Base-by-base conservation (phyloP, 2,797 vertebrate genomes). In the Pelochelys cantorii region DNA sequence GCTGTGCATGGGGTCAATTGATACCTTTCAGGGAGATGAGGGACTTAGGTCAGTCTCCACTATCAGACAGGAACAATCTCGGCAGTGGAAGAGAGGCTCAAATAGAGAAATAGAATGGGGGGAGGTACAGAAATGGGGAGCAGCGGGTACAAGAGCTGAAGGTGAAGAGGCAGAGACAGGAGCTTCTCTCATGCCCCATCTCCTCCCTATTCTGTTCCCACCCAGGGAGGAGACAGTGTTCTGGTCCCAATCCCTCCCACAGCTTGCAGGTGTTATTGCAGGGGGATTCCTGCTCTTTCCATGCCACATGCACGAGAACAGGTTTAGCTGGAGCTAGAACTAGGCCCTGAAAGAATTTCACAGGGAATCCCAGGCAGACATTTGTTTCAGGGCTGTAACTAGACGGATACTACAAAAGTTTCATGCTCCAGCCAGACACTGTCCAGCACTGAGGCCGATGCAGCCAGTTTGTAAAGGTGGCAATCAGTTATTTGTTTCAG, bases 401-500 rank as follows among this genome's bases (percentile, higher is more conserved):
- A 65, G 55, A 83, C 57, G 31, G 29, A 34, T 42, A 77, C n/a
- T n/a, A 1, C 5, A 85, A 92, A 10, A n/a, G 15, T 29, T n/a
- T 31, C 34, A 78, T 65, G 7, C 48, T 92, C 83, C 68, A 12
- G 57, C 9, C 52, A 62, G 4, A 12, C 27, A 3, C 6, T 65
- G 57, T 25, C 7, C 2, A 2, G 57, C 57, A 31, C 57, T 89
- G 20, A 18, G 89, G 81, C 92, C 84, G 78, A 57, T 37, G 52
- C 81, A 81, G 83, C 48, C 65, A 57, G 87, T 92, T 84, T 84
- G 48, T 92, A 78, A 27, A 79, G 81, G 31, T 22, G 79, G 84
- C 94, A 89, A 92, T 86, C 83, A 75, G 29, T 88, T 86, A n/a
- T 79, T 68, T 88, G 62, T 59, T 55, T 62, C 6, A 74, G 57